A percentile compares a stretch with the other conserved stretches of the same genome.
Conservation (phyloP, 2,113 vertebrate genomes). For the Pedetes capensis region DNA sequence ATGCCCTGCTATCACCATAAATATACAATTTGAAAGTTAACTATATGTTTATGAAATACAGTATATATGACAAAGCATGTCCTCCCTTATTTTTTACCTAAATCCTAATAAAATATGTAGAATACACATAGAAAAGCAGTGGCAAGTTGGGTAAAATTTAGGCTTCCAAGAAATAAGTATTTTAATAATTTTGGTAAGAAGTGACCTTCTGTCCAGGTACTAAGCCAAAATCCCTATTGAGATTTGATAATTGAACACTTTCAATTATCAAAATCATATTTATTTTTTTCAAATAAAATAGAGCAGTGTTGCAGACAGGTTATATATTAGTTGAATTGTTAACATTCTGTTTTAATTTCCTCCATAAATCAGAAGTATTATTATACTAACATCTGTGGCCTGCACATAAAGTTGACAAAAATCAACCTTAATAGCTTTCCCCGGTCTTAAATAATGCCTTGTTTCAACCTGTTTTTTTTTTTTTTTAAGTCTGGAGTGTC, state of each 20-base stretch:
- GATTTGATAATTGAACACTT: constrained; percentile 16
- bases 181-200: not conserved
- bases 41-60: not conserved
- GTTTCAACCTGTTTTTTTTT: constrained; percentile 35
- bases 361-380: constrained; percentile 48
- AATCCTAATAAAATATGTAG: not conserved
- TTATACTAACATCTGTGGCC: constrained; percentile 49
- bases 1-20: not conserved
- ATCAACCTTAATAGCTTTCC: constrained; percentile 32
- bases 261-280: not conserved
- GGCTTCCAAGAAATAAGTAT: not conserved
- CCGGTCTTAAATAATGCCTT: constrained; percentile 10
- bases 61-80: not conserved
- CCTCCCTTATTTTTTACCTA: not conserved
- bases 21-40: not conserved
- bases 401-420: constrained; percentile 55
- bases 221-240: not conserved
- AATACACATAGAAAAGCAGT: not conserved
- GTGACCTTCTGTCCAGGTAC: not conserved
- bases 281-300: not conserved
- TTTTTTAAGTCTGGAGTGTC: constrained; percentile 13
- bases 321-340: constrained; percentile 17
- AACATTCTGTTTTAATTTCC: constrained; percentile 46
- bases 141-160: not conserved
- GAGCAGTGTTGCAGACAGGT: not conserved